These are phyloP conservation scores for Oryzias woworae DNA, from an alignment of 2,113 vertebrate genomes.

Conservation along the genomic window DNA sequence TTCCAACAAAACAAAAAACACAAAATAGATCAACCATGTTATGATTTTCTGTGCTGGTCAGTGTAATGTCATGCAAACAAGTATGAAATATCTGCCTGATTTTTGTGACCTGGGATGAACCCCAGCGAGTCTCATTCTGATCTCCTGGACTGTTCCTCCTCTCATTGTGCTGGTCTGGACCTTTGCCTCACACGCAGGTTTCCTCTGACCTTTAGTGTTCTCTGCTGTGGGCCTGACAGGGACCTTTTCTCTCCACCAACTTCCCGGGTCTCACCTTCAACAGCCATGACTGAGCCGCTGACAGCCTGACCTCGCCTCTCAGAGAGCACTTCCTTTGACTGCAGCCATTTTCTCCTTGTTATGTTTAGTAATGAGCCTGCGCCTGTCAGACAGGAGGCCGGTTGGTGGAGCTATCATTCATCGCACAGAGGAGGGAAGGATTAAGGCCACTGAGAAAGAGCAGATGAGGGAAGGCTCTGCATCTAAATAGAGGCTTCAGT, in stretches of 20 bases:
- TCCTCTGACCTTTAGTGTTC: slow-evolving; percentile 6
- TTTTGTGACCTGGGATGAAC: background rate
- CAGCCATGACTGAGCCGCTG: slow-evolving; percentile 34
- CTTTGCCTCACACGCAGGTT: background rate
- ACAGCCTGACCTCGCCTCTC: slow-evolving; percentile 42
- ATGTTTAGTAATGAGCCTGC: slow-evolving; percentile 36
- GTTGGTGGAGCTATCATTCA: slow-evolving; percentile 67
- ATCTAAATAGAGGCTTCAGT: slow-evolving; percentile 63
- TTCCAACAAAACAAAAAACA: too few relatives aligned
- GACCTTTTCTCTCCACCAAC: slow-evolving; percentile 18
- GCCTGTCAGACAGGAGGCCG: slow-evolving; percentile 37
- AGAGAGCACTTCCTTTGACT: slow-evolving; percentile 42
- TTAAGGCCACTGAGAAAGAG: slow-evolving; percentile 61
- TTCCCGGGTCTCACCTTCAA: slow-evolving; percentile 13
- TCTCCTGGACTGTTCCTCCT: background rate
- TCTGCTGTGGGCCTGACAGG: slow-evolving; percentile 1
- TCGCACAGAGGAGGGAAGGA: slow-evolving; percentile 55
- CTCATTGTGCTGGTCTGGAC: background rate
- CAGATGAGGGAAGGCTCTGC: slow-evolving; percentile 56
- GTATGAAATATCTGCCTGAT: too few relatives aligned
- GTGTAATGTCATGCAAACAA: too few relatives aligned
- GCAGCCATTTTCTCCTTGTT: slow-evolving; percentile 52
- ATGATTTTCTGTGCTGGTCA: too few relatives aligned
- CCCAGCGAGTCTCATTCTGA: background rate
- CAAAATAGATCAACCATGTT: too few relatives aligned